Evolutionary conservation across 2,888 invertebrate genomes (phyloP).

Genomic region (Netelia melanura): DNA sequence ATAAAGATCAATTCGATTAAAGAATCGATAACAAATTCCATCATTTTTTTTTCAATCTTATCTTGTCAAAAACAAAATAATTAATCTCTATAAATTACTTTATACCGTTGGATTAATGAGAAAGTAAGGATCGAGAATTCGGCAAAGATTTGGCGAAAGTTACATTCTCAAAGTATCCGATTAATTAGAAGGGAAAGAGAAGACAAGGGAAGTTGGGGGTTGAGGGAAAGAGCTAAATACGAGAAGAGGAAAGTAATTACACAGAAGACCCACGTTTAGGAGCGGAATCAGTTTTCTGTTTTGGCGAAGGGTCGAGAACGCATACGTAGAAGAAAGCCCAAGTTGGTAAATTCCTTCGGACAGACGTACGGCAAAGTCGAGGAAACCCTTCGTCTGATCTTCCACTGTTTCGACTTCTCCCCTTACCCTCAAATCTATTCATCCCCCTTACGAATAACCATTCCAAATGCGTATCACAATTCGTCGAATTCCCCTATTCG

Average conservation of each 20-base stretch:
- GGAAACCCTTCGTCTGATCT: conserved; percentile 50
- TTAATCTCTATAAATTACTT: no score
- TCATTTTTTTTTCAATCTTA: no score
- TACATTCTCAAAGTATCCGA: neutral
- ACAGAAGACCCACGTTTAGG: conserved; percentile 15
- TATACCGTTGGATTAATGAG: neutral
- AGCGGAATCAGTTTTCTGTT: conserved; percentile 61
- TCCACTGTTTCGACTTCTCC: conserved; percentile 26
- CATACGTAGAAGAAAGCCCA: conserved; percentile 39
- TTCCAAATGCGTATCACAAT: conserved; percentile 46
- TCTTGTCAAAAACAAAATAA: no score
- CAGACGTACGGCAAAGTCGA: conserved; percentile 7
- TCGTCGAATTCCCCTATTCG: conserved; percentile 38
- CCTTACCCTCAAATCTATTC: conserved; percentile 18
- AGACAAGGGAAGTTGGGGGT: neutral
- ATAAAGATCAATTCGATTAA: no score
- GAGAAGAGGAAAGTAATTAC: conserved; percentile 64
- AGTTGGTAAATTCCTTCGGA: conserved; percentile 29
- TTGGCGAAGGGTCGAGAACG: conserved; percentile 24
- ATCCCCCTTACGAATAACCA: conserved; percentile 7
- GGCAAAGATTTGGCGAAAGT: neutral
- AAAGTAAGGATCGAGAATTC: neutral
- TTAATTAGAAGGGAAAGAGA: neutral
- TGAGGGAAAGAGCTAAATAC: conserved; percentile 32
- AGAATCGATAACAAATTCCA: no score